phyloP scores from a whole-genome alignment of 1,140 invertebrate genomes.

The Saccostrea glomerata region DNA sequence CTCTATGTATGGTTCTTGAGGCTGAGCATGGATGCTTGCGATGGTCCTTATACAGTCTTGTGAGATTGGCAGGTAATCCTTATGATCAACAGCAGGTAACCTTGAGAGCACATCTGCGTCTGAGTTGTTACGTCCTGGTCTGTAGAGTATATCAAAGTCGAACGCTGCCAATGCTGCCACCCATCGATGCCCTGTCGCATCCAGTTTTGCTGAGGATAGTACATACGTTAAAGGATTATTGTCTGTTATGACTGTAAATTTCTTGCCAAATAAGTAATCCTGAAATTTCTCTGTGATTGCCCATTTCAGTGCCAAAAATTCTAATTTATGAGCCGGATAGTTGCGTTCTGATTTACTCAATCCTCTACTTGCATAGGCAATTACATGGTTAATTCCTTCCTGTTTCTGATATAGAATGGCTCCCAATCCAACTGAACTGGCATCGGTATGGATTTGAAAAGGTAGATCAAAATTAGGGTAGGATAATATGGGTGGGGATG shows the following conservation, averaged over 20 bases:
- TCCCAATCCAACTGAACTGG: constrained; percentile 75
- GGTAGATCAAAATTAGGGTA: constrained; percentile 72
- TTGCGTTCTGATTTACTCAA: constrained; percentile 48
- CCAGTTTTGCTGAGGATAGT: constrained; percentile 52
- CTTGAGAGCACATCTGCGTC: constrained; percentile 59
- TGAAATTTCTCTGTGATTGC: constrained; percentile 53
- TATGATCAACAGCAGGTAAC: constrained; percentile 8
- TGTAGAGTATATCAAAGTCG: constrained; percentile 51
- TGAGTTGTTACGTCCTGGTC: constrained; percentile 49
- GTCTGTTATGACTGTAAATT: constrained; percentile 50
- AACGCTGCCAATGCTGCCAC: constrained; percentile 40
- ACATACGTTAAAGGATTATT: constrained; percentile 52
- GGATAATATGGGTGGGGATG: constrained; percentile 62
- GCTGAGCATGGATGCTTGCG: not conserved
- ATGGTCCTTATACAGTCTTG: constrained; percentile 5
- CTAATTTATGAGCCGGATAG: constrained; percentile 45
- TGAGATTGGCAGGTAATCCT: not conserved
- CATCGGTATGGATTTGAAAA: constrained; percentile 78
- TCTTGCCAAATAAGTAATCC: constrained; percentile 49
- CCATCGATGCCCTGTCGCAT: constrained; percentile 56
- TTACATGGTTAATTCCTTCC: constrained; percentile 40
- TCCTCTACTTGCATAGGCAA: constrained; percentile 50
- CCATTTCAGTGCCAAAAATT: constrained; percentile 60
- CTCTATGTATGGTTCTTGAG: constrained; percentile 17
- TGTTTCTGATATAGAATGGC: constrained; percentile 66